Percentiles rank a stretch among this genome's conserved stretches.
phyloP scores from a whole-genome alignment of 2,113 vertebrate species.

The Nycticorax nycticorax region DNA sequence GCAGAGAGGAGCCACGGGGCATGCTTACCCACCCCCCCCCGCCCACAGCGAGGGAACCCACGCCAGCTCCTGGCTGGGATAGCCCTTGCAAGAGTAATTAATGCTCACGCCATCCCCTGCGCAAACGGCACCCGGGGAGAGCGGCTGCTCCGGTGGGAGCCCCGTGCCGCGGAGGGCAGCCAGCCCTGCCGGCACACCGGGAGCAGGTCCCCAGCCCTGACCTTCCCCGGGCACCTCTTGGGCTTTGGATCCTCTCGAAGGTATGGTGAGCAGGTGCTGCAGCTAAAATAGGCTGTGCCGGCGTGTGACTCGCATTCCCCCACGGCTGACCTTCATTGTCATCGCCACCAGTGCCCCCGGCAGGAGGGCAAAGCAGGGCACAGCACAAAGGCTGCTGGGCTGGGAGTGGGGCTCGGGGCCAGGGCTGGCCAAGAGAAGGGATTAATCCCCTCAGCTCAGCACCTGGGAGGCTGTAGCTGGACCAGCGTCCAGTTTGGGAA shows the following conservation, averaged over 20 bases:
- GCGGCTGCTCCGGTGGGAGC: too few relatives aligned
- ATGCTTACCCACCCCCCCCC: accelerated
- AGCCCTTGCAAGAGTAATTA: accelerated
- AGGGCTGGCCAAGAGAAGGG: neutral
- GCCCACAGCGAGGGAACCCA: accelerated
- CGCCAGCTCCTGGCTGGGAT: accelerated
- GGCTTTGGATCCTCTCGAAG: neutral
- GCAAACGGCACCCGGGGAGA: accelerated
- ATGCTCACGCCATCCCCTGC: accelerated
- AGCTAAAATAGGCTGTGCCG: neutral
- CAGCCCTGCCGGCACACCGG: neutral
- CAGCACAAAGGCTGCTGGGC: neutral
- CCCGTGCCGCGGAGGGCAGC: accelerated
- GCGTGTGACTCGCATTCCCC: neutral
- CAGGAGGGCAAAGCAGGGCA: neutral
- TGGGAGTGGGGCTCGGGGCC: neutral
- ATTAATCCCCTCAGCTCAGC: neutral
- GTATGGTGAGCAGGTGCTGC: neutral
- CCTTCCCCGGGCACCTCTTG: neutral
- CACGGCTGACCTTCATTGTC: neutral
- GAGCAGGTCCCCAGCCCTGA: neutral
- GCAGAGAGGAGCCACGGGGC: neutral
- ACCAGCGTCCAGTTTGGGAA: too few relatives aligned
- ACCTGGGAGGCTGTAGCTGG: neutral
- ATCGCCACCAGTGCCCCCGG: neutral